Evolutionary conservation across 2,113 vertebrate genomes (phyloP).

Genomic region (Eleginops maclovinus): DNA sequence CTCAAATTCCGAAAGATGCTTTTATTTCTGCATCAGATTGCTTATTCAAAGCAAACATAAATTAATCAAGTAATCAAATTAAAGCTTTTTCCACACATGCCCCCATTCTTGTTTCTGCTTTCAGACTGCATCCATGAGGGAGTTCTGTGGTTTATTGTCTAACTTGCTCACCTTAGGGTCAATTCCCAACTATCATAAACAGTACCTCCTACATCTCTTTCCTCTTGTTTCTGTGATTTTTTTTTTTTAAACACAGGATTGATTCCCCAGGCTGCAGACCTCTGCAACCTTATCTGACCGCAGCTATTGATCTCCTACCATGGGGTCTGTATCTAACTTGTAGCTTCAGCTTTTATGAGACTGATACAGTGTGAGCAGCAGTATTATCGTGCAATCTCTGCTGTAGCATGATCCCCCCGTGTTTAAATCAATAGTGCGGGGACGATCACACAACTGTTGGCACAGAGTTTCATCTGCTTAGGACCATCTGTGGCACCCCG

Average conservation of each 20-base stretch:
- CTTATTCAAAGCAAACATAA: not conserved
- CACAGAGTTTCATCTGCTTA: constrained; percentile 10
- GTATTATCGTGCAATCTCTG: constrained; percentile 43
- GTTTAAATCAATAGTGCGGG: constrained; percentile 49
- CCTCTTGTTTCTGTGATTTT: not conserved
- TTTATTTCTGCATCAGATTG: not conserved
- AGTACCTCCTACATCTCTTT: not conserved
- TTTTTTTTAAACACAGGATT: constrained; percentile 25
- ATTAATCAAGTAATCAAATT: not conserved
- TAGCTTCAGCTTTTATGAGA: constrained; percentile 25
- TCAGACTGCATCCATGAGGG: not conserved
- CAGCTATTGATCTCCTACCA: constrained; percentile 59
- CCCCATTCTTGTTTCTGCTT: not conserved
- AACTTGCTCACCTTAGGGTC: not conserved
- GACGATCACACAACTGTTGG: constrained; percentile 20
- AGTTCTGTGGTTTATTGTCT: constrained; percentile 12
- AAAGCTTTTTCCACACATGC: not conserved
- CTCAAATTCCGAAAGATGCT: not conserved
- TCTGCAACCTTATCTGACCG: constrained; percentile 46
- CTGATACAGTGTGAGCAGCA: constrained; percentile 40
- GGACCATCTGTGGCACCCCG: constrained; percentile 29
- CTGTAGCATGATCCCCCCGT: constrained; percentile 34
- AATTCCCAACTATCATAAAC: constrained; percentile 8
- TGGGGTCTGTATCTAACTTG: constrained; percentile 22
- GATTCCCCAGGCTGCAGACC: constrained; percentile 34